Percentiles rank a stretch among this genome's conserved stretches.
Evolutionary conservation across 2,888 invertebrate genomes (phyloP).

Genomic region (Brachyptera risi): DNA sequence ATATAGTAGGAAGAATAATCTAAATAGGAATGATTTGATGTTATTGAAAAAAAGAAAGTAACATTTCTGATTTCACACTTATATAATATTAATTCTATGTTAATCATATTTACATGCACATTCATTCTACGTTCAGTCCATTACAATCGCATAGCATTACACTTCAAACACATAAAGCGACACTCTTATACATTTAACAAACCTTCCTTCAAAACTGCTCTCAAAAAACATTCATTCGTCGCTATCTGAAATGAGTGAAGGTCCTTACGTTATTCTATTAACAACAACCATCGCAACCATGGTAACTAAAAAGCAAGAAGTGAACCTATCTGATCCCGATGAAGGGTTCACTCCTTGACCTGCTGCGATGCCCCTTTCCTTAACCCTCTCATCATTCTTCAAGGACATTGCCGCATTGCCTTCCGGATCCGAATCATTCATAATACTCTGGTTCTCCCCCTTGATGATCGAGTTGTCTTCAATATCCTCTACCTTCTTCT

Average conservation of each 20-base stretch:
- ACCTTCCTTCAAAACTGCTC: not conserved
- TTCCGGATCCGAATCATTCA: slow-evolving; percentile 40
- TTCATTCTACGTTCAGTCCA: not conserved
- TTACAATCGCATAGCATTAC: not conserved
- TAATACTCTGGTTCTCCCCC: slow-evolving; percentile 47
- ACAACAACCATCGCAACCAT: not conserved
- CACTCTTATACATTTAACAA: slow-evolving; percentile 1
- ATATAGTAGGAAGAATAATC: slow-evolving; percentile 18
- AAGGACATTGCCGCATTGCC: slow-evolving; percentile 42
- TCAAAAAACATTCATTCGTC: not conserved
- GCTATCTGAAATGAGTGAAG: not conserved
- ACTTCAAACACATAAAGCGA: not conserved
- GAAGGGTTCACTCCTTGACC: not conserved
- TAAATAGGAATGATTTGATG: slow-evolving; percentile 18
- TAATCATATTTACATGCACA: slow-evolving; percentile 1
- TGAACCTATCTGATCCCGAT: not conserved
- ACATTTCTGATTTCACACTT: not conserved
- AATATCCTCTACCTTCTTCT: slow-evolving; percentile 36
- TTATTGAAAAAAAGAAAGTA: slow-evolving; percentile 3
- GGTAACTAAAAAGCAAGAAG: not conserved
- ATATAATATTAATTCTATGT: not conserved
- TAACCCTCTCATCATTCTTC: slow-evolving; percentile 38
- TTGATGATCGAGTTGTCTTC: slow-evolving; percentile 36
- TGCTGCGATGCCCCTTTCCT: slow-evolving; percentile 38
- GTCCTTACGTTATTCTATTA: slow-evolving; percentile 15